Base-by-base conservation (phyloP, 2,113 vertebrate genomes). In the Struthidea cinerea region DNA sequence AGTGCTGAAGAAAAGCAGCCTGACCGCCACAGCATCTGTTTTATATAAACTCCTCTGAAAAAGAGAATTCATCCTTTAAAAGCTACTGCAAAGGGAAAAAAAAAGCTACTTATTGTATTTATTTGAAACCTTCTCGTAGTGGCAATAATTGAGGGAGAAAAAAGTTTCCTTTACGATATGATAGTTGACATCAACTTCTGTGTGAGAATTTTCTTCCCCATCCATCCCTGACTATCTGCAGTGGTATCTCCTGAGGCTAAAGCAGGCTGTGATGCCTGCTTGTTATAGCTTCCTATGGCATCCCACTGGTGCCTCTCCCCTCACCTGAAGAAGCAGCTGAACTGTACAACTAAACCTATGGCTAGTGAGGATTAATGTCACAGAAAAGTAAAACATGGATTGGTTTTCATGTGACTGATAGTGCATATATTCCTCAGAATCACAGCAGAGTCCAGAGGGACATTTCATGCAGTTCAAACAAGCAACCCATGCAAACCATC, bases 401-500 rank as follows among this genome's bases (percentile, higher is more conserved):
- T 92, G 92, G 80, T 96, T 97, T 97, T 96, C 96, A 26, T 89
- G 85, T 93, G 95, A 68, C 84, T 83, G 94, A 74, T 87, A 94
- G 94, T 86, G 77, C 94, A 88, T 95, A 90, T 39, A 96, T 97
- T 97, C 95, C 94, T 97, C 84, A 79, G 92, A 97, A 95, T 89
- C 80, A 78, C 91, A 74, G 78, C 76, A 11, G 21, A 84, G 60
- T 94, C 95, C 95, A 95, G 91, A 75, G 96, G 84, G 93, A 97
- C 80, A 91, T 92, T 96, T 97, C 93, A 92, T 96, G 90, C 88
- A 90, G 85, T 3, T 84, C 85, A 96, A 98, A 97, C 52, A 95
- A 95, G 87, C 93, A 86, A 41, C 94, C 94, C 91, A 95, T 97
- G 96, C 89, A 96, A 95, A 91, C 93, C 97, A 97, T 97, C 97